A percentile compares a stretch with the other conserved stretches of the same genome.
phyloP scores from a whole-genome alignment of 2,797 vertebrate genomes.

The Megalops cyprinoides region DNA sequence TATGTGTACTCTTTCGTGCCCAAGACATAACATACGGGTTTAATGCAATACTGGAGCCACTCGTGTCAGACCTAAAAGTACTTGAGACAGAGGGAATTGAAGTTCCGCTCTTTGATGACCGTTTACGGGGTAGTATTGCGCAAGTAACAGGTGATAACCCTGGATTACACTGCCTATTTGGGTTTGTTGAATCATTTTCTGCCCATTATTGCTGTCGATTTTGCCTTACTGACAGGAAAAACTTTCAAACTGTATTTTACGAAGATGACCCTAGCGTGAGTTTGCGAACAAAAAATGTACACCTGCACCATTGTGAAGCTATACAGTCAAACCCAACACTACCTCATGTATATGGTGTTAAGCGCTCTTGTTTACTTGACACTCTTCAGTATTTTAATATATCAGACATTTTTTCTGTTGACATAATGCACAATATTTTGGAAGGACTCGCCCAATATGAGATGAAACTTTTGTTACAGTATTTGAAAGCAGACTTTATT shows the following conservation, averaged over 20 bases:
- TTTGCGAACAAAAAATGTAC: too few relatives aligned
- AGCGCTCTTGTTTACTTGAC: constrained; percentile 39
- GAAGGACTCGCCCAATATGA: constrained; percentile 40
- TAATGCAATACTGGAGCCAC: too few relatives aligned
- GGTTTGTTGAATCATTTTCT: constrained; percentile 47
- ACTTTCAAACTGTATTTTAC: constrained; percentile 39
- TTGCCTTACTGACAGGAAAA: constrained; percentile 29
- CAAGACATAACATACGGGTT: too few relatives aligned
- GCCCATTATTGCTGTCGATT: constrained; percentile 43
- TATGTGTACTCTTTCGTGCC: too few relatives aligned
- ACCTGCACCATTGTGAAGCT: constrained; percentile 41
- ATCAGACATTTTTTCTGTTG: constrained; percentile 39
- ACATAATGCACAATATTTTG: constrained; percentile 46
- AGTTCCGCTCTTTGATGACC: too few relatives aligned
- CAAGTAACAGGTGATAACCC: too few relatives aligned
- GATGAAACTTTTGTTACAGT: constrained; percentile 32
- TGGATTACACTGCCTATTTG: constrained; percentile 34
- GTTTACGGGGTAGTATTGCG: constrained; percentile 40
- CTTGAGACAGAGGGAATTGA: too few relatives aligned
- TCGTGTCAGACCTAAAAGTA: too few relatives aligned
- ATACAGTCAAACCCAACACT: constrained; percentile 39
- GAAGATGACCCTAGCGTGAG: too few relatives aligned
- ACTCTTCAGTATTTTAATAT: constrained; percentile 44
- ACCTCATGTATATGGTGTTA: constrained; percentile 43
- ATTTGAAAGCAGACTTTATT: constrained; percentile 27